These are phyloP conservation scores for Osmerus eperlanus DNA, from an alignment of 2,113 vertebrate species.

Conservation along the genomic window DNA sequence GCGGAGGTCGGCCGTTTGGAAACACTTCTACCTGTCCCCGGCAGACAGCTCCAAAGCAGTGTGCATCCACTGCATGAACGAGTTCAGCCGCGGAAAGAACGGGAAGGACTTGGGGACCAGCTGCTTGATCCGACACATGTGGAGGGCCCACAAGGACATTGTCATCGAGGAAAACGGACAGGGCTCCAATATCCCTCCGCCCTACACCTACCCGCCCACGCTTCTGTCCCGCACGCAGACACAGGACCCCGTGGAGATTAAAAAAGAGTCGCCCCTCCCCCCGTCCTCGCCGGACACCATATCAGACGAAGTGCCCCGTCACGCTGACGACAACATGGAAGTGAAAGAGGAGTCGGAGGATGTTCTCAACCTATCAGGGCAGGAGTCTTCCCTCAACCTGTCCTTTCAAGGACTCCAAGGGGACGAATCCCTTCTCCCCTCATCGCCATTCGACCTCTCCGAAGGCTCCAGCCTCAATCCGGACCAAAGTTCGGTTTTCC, in stretches of 20 bases:
- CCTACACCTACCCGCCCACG: constrained; percentile 82
- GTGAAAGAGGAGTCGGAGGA: constrained; percentile 78
- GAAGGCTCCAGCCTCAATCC: constrained; percentile 63
- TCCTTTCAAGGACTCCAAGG: constrained; percentile 69
- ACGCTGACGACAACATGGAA: constrained; percentile 56
- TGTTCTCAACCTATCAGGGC: constrained; percentile 67
- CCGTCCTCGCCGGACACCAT: constrained; percentile 81
- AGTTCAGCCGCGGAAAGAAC: constrained; percentile 95
- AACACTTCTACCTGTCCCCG: constrained; percentile 95
- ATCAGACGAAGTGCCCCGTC: constrained; percentile 65
- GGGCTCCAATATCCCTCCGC: constrained; percentile 82
- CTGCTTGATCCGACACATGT: constrained; percentile 96
- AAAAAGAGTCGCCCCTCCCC: constrained; percentile 68
- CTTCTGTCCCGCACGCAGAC: constrained; percentile 77
- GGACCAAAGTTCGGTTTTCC: constrained; percentile 78
- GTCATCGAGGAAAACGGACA: constrained; percentile 93
- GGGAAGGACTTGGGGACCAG: constrained; percentile 95
- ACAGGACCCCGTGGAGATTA: constrained; percentile 71
- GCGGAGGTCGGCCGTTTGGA: constrained; percentile 93
- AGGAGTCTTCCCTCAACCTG: constrained; percentile 68
- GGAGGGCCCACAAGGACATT: constrained; percentile 92
- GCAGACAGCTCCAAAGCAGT: constrained; percentile 94
- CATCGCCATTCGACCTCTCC: constrained; percentile 76
- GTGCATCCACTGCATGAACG: constrained; percentile 97
- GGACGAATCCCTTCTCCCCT: constrained; percentile 66